Evolutionary conservation across 2,888 invertebrate species (phyloP).

Genomic region (Pollenia amentaria): DNA sequence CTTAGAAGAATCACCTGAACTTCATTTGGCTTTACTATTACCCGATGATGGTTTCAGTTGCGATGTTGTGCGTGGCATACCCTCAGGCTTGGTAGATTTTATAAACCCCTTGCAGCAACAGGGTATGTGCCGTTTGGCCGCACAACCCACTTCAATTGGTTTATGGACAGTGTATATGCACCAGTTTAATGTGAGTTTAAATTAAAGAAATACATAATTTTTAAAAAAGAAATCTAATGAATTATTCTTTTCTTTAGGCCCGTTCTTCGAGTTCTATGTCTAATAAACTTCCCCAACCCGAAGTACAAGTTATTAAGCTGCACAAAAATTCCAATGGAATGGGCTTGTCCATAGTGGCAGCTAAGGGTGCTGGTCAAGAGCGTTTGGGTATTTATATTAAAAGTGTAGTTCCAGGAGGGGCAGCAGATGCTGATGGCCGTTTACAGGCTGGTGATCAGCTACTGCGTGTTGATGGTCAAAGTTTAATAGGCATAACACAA

Average conservation of each 20-base stretch:
- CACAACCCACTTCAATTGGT: slow-evolving; percentile 95
- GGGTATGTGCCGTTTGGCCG: slow-evolving; percentile 94
- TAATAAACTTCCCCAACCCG: slow-evolving; percentile 88
- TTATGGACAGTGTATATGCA: slow-evolving; percentile 98
- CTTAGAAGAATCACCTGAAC: slow-evolving; percentile 95
- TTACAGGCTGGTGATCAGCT: slow-evolving; percentile 98
- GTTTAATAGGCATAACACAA: slow-evolving; percentile 93
- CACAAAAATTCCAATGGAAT: slow-evolving; percentile 98
- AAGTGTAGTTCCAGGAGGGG: slow-evolving; percentile 97
- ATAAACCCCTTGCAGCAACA: slow-evolving; percentile 92
- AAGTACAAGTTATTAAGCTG: slow-evolving; percentile 93
- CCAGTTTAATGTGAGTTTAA: slow-evolving; percentile 85
- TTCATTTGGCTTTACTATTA: slow-evolving; percentile 95
- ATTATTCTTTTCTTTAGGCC: slow-evolving; percentile 82
- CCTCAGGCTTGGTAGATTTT: slow-evolving; percentile 96
- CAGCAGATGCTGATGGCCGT: slow-evolving; percentile 96
- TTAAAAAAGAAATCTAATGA: neutral
- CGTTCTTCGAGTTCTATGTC: slow-evolving; percentile 89
- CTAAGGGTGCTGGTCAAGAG: slow-evolving; percentile 93
- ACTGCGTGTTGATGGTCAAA: slow-evolving; percentile 97
- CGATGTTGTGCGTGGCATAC: slow-evolving; percentile 97
- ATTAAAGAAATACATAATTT: neutral
- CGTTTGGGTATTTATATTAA: slow-evolving; percentile 99
- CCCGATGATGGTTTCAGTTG: slow-evolving; percentile 99
- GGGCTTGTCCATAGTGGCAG: slow-evolving; percentile 99